Conservation (phyloP, 2,888 invertebrate genomes). For the Mellilla xanthometata region DNA sequence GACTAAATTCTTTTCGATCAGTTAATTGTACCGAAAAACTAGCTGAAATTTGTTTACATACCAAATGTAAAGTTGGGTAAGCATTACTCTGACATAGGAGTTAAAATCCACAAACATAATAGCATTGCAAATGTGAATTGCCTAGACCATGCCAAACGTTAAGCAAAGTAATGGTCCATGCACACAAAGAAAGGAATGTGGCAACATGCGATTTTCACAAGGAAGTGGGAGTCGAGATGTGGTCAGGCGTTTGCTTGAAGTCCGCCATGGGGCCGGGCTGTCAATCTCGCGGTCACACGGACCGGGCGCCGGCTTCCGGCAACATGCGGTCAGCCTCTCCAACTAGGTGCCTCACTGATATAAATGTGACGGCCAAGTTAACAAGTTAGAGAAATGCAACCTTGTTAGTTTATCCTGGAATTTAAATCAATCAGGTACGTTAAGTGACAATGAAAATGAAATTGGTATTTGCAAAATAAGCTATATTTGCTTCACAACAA, state of each 20-base stretch:
- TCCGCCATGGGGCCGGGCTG: constrained; percentile 45
- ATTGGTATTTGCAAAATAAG: too few relatives aligned
- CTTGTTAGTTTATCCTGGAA: constrained; percentile 8
- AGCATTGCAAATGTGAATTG: too few relatives aligned
- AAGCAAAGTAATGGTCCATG: constrained; percentile 7
- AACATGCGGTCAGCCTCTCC: constrained; percentile 41
- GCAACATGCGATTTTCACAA: constrained; percentile 42
- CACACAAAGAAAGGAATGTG: constrained; percentile 35
- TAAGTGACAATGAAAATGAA: too few relatives aligned
- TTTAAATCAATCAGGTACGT: too few relatives aligned
- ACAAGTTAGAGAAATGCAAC: constrained; percentile 19
- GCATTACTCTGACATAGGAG: too few relatives aligned
- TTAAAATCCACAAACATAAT: too few relatives aligned
- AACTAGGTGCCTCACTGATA: constrained; percentile 36
- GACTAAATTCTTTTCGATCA: not conserved
- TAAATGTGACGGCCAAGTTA: constrained; percentile 1
- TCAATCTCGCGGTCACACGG: constrained; percentile 50
- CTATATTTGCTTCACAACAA: not conserved
- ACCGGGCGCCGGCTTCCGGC: constrained; percentile 52
- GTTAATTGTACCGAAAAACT: too few relatives aligned
- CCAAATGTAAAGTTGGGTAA: too few relatives aligned
- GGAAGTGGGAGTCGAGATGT: constrained; percentile 42
- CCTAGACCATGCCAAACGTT: constrained; percentile 2
- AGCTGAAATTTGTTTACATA: too few relatives aligned
- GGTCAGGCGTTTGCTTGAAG: constrained; percentile 35